Conservation (phyloP, 2,888 invertebrate genomes). For the Scaeva pyrastri region DNA sequence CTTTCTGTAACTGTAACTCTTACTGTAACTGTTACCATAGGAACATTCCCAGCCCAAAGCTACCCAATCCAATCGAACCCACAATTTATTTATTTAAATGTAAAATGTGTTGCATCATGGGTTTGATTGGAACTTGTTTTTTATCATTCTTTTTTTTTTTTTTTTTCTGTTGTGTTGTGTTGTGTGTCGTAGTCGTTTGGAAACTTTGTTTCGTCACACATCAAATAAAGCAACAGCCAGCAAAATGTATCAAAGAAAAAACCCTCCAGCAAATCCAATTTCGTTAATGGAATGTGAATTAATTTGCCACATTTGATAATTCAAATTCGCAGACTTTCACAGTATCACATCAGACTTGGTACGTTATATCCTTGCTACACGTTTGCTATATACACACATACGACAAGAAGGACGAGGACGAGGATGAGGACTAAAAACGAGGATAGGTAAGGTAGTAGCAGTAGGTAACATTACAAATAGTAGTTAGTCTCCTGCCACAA, state of each 20-base stretch:
- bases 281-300: constrained; percentile 74
- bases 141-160: too few relatives aligned
- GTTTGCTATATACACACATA: constrained; percentile 24
- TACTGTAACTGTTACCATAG: not conserved
- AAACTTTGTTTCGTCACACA: constrained; percentile 49
- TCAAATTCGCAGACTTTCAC: constrained; percentile 59
- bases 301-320: constrained; percentile 74
- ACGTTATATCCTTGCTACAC: constrained; percentile 34
- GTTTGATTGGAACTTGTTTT: constrained; percentile 16
- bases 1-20: not conserved
- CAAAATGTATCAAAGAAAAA: constrained; percentile 43
- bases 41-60: too few relatives aligned
- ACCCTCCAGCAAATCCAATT: constrained; percentile 66
- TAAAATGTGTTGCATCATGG: not conserved
- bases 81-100: constrained; percentile 6
- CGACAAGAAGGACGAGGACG: too few relatives aligned
- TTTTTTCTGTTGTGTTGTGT: too few relatives aligned
- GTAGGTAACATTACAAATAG: not conserved
- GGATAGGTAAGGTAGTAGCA: too few relatives aligned
- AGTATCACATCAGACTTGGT: not conserved
- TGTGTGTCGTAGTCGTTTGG: not conserved
- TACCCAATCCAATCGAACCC: not conserved
- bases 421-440: too few relatives aligned
- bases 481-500: constrained; percentile 52
- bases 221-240: constrained; percentile 32